Evolutionary conservation across 2,888 invertebrate species (phyloP), one percentile per base, ranked within the genome.

Genomic region (Metopia argyrocephala): DNA sequence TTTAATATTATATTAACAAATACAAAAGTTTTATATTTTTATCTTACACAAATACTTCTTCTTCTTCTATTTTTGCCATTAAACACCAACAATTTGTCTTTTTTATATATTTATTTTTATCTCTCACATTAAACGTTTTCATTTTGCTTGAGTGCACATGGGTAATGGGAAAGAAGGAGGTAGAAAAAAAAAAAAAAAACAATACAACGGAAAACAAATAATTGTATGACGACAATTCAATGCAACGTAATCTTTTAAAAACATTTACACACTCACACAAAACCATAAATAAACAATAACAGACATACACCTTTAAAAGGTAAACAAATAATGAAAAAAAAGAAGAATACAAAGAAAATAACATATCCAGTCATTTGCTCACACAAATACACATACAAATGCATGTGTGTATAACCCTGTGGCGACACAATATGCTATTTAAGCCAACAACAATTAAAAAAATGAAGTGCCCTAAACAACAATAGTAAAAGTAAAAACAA

Each of bases 351-450:
- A 38, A 38, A 38, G 38, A 12, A 15, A 38, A 38, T 38, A 38
- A 38, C 50, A 50, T 20, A 25, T 7, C 21, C n/a, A 70, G 28
- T 20, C 31, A 46, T 21, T 20, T 46, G 21, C 15, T 31, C 18
- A 57, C 27, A 65, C 5, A 31, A 38, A 23, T 7, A 15, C n/a
- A 54, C 25, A 5, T 27, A 25, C n/a, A 61, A 12, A 57, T 46
- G 54, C 46, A 38, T 21, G 20, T 31, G 12, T 71, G 68, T 31
- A 23, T 64, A 78, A 78, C 70, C 80, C 74, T 76, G 73, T 69
- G 76, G 80, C 73, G 68, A 69, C 76, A 76, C 76, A 73, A 80
- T n/a, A n/a, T 73, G 80, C 80, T 65, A 74, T 74, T 81, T 81
- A 78, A 74, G 69, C 27, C 76, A 76, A 69, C 73, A 66, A 69